Base-by-base conservation (phyloP, 1,140 invertebrate species). In the Drosophila persimilis region DNA sequence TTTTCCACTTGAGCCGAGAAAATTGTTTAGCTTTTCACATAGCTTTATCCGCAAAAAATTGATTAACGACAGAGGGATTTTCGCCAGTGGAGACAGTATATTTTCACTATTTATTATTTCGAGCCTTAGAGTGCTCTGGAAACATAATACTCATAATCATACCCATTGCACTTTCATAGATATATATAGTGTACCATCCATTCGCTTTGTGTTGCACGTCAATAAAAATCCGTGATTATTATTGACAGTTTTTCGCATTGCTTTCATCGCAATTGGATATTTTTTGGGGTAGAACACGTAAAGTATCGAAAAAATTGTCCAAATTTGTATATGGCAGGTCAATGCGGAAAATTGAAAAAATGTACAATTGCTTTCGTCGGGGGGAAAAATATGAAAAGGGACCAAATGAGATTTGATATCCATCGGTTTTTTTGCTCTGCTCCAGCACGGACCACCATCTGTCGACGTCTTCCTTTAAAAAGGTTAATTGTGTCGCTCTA, bases 401-500 rank as follows among this genome's bases (percentile, higher is more conserved):
- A 17, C 17, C 17, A 17, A 17, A 17, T 17, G 17, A 1, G 17
- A 17, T 52, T 52, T 29, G 6, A 6, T 24, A 24, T 24, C 26
- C 6, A 8, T 35, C 3, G 8, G 3, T 35, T 3, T 15, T 11
- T 35, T 9, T 3, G 9, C 29, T 9, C 2, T 35, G 31, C 31
- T 35, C 3, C 31, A 35, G 9, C 2, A 35, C 8, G 8, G 31
- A 3, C 31, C 31, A 35, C 31, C 31, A 35, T 72, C 67, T 62
- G 45, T 72, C 72, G 57, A 72, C 50, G 48, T 73, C 35, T 20
- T 70, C 35, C 45, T 72, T 73, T 73, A 73, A 73, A 73, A 20
- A 20, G 72, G 69, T 73, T 73, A 62, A 73, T 73, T 73, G 69
- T 73, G 69, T 73, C 70, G 58, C 50, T 73, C 59, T 73, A 73